Percentiles rank a stretch among this genome's conserved stretches.
phyloP scores from a whole-genome alignment of 2,888 invertebrate species.

The Iphiclides podalirius region DNA sequence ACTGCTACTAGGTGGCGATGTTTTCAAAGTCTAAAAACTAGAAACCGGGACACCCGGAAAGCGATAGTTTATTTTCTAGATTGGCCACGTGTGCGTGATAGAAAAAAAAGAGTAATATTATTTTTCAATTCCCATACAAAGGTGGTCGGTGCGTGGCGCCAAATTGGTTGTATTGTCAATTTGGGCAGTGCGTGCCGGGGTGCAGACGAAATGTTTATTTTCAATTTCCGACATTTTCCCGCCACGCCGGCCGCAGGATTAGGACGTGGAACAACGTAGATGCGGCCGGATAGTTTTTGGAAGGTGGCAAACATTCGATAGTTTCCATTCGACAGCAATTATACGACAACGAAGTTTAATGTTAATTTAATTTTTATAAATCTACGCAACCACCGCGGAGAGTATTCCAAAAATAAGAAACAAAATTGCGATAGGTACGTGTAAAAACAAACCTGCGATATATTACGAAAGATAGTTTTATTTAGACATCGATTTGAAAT shows the following conservation, averaged over 20 bases:
- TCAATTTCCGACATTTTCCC: conserved; percentile 78
- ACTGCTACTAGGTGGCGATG: too few relatives aligned
- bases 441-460: too few relatives aligned
- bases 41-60: too few relatives aligned
- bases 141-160: conserved; percentile 74
- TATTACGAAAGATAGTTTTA: too few relatives aligned
- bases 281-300: conserved; percentile 35
- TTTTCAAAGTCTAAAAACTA: conserved; percentile 20
- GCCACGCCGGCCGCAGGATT: conserved; percentile 69
- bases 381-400: too few relatives aligned
- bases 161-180: conserved; percentile 81
- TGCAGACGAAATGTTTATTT: conserved; percentile 79
- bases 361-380: too few relatives aligned
- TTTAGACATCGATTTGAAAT: too few relatives aligned
- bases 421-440: too few relatives aligned
- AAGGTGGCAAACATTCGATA: conserved; percentile 5
- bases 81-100: conserved; percentile 59
- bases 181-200: conserved; percentile 78
- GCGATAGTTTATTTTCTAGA: conserved; percentile 74
- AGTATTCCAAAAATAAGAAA: too few relatives aligned
- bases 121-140: conserved; percentile 80
- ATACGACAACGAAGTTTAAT: too few relatives aligned
- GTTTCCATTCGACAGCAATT: too few relatives aligned
- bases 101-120: conserved; percentile 71
- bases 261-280: conserved; percentile 62